Base-by-base conservation (phyloP, 2,113 vertebrate genomes). In the Clarias magur region DNA sequence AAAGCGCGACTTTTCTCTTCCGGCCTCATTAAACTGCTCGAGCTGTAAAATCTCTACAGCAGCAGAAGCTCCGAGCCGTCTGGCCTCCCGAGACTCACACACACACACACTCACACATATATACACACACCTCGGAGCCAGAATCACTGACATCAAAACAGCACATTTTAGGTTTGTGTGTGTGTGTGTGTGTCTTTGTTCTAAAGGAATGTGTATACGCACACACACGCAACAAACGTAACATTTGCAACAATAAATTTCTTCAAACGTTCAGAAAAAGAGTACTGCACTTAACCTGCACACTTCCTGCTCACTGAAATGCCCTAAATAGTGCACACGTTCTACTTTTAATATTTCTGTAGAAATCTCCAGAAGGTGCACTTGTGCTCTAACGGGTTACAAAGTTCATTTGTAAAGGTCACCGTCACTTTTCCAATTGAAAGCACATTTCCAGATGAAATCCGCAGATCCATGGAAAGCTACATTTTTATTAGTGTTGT, bases 41-140 rank as follows among this genome's bases (percentile, higher is more conserved):
- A 78, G 79, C 70, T 67, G 80, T 87, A 83, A 87, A 87, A 81
- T 30, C 27, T 81, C 30, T 42, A n/a, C 6, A 60, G 85, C 56
- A 82, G 57, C 67, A 63, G 75, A 48, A 79, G 27, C 23, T 54
- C 59, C 2, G 12, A 6, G 0, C 8, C 80, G 16, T 63, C 63
- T 82, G 79, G 34, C 63, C 57, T 27, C 38, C 42, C 1, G 2
- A 72, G 34, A 27, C 10, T 38, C 34, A 10, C 23, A 16, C 5
- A 78, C 75, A 78, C 15, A 42, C 9, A 19, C 34, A 42, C 23
- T 16, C 5, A 78, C 75, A 78, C 15, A 42, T 3, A 48, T 3
- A 21, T 17, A 42, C 25, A 54, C 6, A 78, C 75, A 56, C 8
- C 23, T 54, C 48, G 54, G 75, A 78, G 12, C 42, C 42, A 76